Percentiles rank a stretch among this genome's conserved stretches.
Evolutionary conservation across 2,888 invertebrate genomes (phyloP).

Genomic region (Saturnia japonica): DNA sequence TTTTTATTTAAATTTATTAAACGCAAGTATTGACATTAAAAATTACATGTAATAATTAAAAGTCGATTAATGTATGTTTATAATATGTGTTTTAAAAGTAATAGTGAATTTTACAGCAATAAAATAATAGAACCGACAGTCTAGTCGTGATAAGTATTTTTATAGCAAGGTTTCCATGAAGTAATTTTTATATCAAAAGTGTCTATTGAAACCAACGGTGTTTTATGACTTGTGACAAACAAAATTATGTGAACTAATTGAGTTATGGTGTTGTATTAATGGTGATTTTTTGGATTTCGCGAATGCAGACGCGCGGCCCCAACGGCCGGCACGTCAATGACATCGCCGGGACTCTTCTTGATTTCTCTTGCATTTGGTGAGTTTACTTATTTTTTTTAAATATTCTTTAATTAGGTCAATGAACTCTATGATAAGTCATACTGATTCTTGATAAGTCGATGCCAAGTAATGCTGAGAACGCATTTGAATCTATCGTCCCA

Average conservation of each 20-base stretch:
- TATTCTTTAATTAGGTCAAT: background rate
- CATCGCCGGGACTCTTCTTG: constrained; percentile 67
- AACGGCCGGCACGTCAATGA: constrained; percentile 76
- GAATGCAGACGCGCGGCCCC: constrained; percentile 67
- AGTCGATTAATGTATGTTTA: too few species aligned
- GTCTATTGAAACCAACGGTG: background rate
- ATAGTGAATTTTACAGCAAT: background rate
- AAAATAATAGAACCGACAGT: background rate
- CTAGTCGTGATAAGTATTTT: background rate
- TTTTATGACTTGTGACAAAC: background rate
- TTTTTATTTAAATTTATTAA: too few species aligned
- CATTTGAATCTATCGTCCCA: too few species aligned
- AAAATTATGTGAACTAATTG: constrained; percentile 4
- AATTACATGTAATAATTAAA: too few species aligned
- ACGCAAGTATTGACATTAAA: too few species aligned
- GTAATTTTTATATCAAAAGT: background rate
- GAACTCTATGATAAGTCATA: background rate
- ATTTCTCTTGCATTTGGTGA: constrained; percentile 70
- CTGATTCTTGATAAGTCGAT: too few species aligned
- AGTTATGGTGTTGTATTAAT: constrained; percentile 44
- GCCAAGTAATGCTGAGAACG: too few species aligned
- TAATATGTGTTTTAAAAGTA: too few species aligned
- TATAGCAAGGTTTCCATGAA: background rate
- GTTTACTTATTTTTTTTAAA: constrained; percentile 31
- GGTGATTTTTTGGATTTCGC: constrained; percentile 56